Conservation (phyloP, 92 coral and sea anemone genomes). For the Micromussa lordhowensis region DNA sequence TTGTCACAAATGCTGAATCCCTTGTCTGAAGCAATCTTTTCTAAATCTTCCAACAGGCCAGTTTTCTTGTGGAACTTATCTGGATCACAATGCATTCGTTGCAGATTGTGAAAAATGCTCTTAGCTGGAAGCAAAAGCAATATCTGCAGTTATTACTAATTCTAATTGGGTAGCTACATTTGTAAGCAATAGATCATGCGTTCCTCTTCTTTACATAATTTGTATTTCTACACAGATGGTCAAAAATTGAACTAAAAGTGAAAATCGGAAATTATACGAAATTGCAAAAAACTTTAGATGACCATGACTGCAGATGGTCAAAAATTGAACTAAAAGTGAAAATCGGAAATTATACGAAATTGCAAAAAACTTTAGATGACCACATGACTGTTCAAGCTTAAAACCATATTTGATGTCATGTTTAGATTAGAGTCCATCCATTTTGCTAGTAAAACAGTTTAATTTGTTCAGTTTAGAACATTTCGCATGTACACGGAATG, state of each 20-base stretch:
- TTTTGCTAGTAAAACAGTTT: too few species aligned
- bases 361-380: background rate
- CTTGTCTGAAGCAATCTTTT: background rate
- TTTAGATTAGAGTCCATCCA: too few species aligned
- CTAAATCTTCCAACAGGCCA: background rate
- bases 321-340: background rate
- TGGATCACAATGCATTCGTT: background rate
- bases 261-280: background rate
- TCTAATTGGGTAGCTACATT: background rate
- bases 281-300: background rate
- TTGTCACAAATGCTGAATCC: slow-evolving; percentile 7
- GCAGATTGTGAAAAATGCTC: background rate
- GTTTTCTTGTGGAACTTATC: background rate
- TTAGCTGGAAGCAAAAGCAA: background rate
- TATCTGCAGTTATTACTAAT: background rate
- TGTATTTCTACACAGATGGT: background rate
- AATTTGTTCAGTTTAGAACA: too few species aligned
- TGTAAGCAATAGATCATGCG: background rate
- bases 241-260: background rate
- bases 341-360: background rate
- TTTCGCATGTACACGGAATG: too few species aligned
- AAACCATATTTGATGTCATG: too few species aligned
- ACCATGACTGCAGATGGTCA: background rate
- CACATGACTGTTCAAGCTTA: background rate
- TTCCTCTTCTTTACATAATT: background rate